A percentile compares a stretch with the other conserved stretches of the same genome.
phyloP scores from a whole-genome alignment of 2,888 invertebrate species.

The Hermaeophaga mercurialis region DNA sequence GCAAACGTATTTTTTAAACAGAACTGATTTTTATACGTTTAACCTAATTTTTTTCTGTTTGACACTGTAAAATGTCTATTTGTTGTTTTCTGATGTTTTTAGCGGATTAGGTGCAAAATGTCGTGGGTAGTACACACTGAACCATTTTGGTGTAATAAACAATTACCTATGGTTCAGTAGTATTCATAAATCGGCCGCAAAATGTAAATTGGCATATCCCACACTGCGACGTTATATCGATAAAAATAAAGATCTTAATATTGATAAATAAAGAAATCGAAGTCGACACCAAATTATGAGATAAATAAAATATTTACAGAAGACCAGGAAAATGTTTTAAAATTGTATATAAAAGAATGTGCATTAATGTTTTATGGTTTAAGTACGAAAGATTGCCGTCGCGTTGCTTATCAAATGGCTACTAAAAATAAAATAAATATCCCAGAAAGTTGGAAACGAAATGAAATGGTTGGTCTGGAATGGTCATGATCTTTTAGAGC shows the following conservation, averaged over 20 bases:
- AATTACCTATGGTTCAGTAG: too few relatives aligned
- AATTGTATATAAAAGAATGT: conserved; percentile 19
- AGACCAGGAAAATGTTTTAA: conserved; percentile 6
- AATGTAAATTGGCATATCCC: background rate
- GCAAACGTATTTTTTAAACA: too few relatives aligned
- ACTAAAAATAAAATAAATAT: conserved; percentile 18
- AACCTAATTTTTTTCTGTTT: too few relatives aligned
- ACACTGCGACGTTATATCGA: background rate
- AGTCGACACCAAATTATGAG: conserved; percentile 16
- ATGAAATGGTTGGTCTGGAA: conserved; percentile 26
- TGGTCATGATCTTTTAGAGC: too few relatives aligned
- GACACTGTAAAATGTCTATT: too few relatives aligned
- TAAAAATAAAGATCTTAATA: background rate
- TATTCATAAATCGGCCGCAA: too few relatives aligned
- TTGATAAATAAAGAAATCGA: background rate
- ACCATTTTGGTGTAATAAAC: too few relatives aligned
- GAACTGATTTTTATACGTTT: too few relatives aligned
- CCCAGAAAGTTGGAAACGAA: conserved; percentile 41
- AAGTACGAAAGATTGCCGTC: conserved; percentile 2
- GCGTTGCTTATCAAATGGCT: conserved; percentile 20
- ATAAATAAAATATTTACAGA: conserved; percentile 21
- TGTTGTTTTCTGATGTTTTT: too few relatives aligned
- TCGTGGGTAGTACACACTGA: too few relatives aligned
- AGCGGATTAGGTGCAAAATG: too few relatives aligned
- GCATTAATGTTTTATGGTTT: conserved; percentile 17